These are phyloP conservation scores for Eunapius fragilis DNA, from an alignment of 37 sponge, comb jelly and placozoan genomes.

Conservation along the genomic window DNA sequence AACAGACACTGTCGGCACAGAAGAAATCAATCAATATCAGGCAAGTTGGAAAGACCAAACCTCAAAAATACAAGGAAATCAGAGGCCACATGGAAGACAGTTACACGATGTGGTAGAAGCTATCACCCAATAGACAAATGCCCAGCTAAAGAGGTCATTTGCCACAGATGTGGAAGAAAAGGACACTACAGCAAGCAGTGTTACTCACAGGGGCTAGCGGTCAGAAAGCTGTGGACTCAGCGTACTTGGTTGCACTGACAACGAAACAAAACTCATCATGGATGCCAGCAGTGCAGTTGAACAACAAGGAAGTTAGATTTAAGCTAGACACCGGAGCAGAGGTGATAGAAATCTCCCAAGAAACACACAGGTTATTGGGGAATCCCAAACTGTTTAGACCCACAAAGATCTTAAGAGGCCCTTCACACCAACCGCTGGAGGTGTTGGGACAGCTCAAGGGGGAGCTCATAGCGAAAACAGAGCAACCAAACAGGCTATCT, in stretches of 20 bases:
- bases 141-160: neutral
- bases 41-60: no score
- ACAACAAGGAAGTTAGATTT: constrained; percentile 13
- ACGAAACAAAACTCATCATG: constrained; percentile 9
- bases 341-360: constrained; percentile 48
- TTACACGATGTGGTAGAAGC: no score
- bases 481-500: neutral
- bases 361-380: constrained; percentile 12
- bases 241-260: neutral
- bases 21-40: no score
- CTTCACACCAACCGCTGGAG: constrained; percentile 20
- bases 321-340: constrained; percentile 71
- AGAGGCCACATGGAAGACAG: no score
- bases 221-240: neutral
- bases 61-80: no score
- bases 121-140: neutral
- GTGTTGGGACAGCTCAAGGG: constrained; percentile 33
- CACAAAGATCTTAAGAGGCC: constrained; percentile 32
- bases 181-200: constrained; percentile 5
- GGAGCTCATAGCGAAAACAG: neutral
- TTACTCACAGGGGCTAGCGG: neutral
- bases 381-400: neutral
- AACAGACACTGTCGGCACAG: no score
- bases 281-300: constrained; percentile 5
- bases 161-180: neutral